phyloP scores from a whole-genome alignment of 2,888 invertebrate genomes.

The Baronia brevicornis region DNA sequence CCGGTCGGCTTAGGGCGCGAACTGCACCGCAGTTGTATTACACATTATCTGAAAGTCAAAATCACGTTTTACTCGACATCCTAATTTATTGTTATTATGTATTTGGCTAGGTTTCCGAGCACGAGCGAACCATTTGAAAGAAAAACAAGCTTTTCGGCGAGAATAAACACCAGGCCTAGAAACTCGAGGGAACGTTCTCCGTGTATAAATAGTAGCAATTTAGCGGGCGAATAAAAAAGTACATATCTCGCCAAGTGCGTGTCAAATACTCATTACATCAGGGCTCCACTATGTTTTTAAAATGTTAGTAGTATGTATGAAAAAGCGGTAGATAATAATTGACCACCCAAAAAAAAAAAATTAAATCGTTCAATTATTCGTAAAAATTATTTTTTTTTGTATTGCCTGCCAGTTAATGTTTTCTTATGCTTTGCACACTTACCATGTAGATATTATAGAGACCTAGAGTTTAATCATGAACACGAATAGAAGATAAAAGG shows the following conservation, averaged over 20 bases:
- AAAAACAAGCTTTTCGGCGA: background rate
- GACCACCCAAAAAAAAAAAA: too few relatives aligned
- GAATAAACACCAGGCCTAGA: conserved; percentile 1
- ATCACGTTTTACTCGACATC: too few relatives aligned
- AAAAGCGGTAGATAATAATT: too few relatives aligned
- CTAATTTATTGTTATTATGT: conserved; percentile 1
- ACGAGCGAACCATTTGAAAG: conserved; percentile 1
- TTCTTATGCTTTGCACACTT: too few relatives aligned
- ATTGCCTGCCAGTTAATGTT: too few relatives aligned
- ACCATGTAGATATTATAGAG: too few relatives aligned
- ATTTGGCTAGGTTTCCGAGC: background rate
- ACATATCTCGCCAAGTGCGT: background rate
- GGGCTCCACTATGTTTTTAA: too few relatives aligned
- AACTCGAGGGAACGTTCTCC: background rate
- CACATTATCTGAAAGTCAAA: background rate
- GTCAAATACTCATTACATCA: too few relatives aligned
- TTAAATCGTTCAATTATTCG: too few relatives aligned
- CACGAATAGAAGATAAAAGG: too few relatives aligned
- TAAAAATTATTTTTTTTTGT: too few relatives aligned
- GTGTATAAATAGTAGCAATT: conserved; percentile 3
- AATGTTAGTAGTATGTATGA: background rate
- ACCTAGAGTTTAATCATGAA: too few relatives aligned
- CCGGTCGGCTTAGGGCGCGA: background rate
- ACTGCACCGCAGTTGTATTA: background rate
- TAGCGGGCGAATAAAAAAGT: conserved; percentile 3